These are phyloP conservation scores for Tapirus indicus DNA, from an alignment of 2,797 vertebrate species.

Conservation along the genomic window DNA sequence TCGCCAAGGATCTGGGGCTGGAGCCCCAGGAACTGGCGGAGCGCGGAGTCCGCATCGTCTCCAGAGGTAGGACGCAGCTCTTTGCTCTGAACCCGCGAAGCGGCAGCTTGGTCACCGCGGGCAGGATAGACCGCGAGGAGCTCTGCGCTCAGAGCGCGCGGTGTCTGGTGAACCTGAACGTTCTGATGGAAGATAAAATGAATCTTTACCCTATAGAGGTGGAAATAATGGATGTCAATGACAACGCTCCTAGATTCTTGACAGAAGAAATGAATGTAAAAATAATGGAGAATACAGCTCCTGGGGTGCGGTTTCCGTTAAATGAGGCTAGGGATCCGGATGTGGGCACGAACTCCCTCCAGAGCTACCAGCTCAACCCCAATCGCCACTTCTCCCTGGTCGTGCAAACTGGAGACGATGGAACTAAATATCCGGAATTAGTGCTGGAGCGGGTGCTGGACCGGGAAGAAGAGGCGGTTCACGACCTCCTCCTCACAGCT, in stretches of 20 bases:
- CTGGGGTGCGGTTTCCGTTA: constrained; percentile 72
- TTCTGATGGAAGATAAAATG: constrained; percentile 81
- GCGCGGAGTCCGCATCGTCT: constrained; percentile 69
- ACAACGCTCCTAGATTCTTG: constrained; percentile 80
- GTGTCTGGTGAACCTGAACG: constrained; percentile 77
- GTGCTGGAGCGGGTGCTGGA: constrained; percentile 79
- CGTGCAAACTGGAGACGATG: constrained; percentile 73
- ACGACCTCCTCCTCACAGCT: constrained; percentile 80
- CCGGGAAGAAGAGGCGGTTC: constrained; percentile 72
- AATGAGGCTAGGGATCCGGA: constrained; percentile 75
- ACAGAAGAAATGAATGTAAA: constrained; percentile 72
- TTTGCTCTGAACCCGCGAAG: constrained; percentile 67
- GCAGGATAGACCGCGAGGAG: constrained; percentile 81
- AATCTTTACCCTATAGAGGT: constrained; percentile 78
- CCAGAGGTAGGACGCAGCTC: constrained; percentile 73
- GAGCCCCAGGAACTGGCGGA: constrained; percentile 53
- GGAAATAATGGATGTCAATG: constrained; percentile 84
- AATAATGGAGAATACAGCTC: constrained; percentile 76
- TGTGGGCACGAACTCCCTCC: constrained; percentile 78
- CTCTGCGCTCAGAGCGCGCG: constrained; percentile 70
- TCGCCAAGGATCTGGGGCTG: constrained; percentile 82
- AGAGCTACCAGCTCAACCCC: constrained; percentile 78
- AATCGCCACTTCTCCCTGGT: constrained; percentile 83
- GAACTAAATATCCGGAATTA: constrained; percentile 76
- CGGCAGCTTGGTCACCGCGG: constrained; percentile 72